Evolutionary conservation across 2,888 invertebrate genomes (phyloP).

Genomic region (Morinoia aosen): DNA sequence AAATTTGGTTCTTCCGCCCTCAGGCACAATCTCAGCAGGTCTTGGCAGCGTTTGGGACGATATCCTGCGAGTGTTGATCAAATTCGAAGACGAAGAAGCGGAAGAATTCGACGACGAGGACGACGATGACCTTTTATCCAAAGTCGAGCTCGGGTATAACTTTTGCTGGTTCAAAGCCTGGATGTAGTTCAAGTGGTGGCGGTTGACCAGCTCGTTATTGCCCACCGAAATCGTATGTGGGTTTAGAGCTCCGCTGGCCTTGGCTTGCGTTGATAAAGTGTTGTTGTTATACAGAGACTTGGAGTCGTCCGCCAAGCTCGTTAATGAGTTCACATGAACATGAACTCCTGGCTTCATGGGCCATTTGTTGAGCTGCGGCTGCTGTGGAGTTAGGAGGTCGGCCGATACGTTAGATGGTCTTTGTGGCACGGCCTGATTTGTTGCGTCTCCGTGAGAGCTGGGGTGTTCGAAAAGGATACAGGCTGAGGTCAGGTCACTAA

Average conservation of each 20-base stretch:
- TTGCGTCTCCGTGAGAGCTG: conserved; percentile 29
- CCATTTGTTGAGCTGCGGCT: conserved; percentile 81
- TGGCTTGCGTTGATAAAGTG: conserved; percentile 31
- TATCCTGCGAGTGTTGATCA: conserved; percentile 53
- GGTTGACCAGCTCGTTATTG: conserved; percentile 36
- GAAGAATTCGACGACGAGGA: conserved; percentile 58
- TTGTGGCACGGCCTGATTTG: not conserved
- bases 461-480: not conserved
- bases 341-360: conserved; percentile 89
- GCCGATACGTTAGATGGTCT: not conserved
- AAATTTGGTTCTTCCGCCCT: not conserved
- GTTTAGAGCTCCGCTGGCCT: not conserved
- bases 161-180: conserved; percentile 64
- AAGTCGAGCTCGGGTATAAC: conserved; percentile 62
- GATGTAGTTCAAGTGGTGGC: conserved; percentile 52
- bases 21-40: conserved; percentile 45
- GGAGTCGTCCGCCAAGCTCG: conserved; percentile 64
- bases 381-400: conserved; percentile 53
- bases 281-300: conserved; percentile 65
- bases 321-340: conserved; percentile 81
- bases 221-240: conserved; percentile 44
- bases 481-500: not conserved
- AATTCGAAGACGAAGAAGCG: conserved; percentile 59
- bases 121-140: conserved; percentile 59
- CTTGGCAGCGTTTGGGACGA: conserved; percentile 63